Evolutionary conservation across 2,797 vertebrate species (phyloP).

Genomic region (Sebastolobus alascanus): DNA sequence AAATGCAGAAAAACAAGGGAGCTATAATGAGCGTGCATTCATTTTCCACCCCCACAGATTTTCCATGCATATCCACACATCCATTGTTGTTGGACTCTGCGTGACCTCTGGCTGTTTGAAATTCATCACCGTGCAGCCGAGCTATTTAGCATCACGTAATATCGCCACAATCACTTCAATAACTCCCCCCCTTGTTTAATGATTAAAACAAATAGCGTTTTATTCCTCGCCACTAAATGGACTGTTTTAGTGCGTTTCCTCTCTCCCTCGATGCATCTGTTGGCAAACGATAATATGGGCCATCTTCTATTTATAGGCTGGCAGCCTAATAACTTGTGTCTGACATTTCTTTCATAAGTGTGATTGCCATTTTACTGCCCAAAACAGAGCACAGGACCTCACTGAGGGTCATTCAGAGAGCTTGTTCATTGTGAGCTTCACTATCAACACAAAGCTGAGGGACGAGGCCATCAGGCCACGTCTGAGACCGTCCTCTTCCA

Average conservation of each 20-base stretch:
- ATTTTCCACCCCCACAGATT: conserved; percentile 39
- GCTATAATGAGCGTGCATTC: conserved; percentile 51
- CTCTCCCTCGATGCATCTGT: conserved; percentile 72
- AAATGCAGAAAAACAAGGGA: conserved; percentile 47
- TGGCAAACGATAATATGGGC: conserved; percentile 76
- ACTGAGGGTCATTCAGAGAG: background rate
- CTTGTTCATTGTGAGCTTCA: background rate
- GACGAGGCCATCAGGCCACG: background rate
- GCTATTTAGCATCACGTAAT: conserved; percentile 63
- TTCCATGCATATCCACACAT: conserved; percentile 49
- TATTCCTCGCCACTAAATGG: conserved; percentile 70
- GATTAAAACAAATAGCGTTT: conserved; percentile 81
- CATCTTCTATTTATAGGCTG: conserved; percentile 80
- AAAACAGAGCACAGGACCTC: background rate
- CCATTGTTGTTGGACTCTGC: conserved; percentile 65
- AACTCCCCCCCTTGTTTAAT: conserved; percentile 69
- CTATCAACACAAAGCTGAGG: background rate
- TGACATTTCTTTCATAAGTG: conserved; percentile 72
- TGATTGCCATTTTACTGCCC: conserved; percentile 71
- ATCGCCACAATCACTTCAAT: conserved; percentile 70
- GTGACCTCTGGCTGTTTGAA: conserved; percentile 68
- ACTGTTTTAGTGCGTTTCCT: conserved; percentile 58
- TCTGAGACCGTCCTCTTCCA: no score
- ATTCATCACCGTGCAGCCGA: conserved; percentile 54
- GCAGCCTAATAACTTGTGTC: conserved; percentile 77